A percentile compares a stretch with the other conserved stretches of the same genome.
These are phyloP conservation scores for Fabriciana adippe DNA, from an alignment of 2,888 invertebrate species.

Conservation along the genomic window DNA sequence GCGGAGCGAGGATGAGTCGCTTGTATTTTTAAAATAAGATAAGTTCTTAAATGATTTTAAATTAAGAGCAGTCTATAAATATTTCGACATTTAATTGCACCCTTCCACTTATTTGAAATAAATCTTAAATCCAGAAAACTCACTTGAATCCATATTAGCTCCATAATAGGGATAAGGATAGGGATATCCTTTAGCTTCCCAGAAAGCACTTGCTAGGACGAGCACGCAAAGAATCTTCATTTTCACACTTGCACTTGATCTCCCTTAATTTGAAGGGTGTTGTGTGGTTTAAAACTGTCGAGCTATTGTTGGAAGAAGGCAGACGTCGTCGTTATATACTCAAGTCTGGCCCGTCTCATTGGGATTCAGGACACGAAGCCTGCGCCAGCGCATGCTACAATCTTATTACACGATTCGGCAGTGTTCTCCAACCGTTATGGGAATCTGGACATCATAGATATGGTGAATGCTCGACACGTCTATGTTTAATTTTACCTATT, in stretches of 20 bases:
- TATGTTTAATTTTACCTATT: constrained; percentile 54
- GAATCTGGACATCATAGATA: constrained; percentile 51
- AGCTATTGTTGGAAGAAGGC: constrained; percentile 56
- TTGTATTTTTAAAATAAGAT: too few relatives aligned
- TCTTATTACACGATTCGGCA: constrained; percentile 64
- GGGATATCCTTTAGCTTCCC: constrained; percentile 62
- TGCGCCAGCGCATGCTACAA: constrained; percentile 57
- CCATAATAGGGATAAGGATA: constrained; percentile 72
- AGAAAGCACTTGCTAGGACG: constrained; percentile 58
- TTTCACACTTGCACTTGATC: constrained; percentile 44
- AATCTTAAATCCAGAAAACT: constrained; percentile 46
- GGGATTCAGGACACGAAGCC: constrained; percentile 66
- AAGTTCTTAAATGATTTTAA: too few relatives aligned
- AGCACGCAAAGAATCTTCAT: constrained; percentile 59
- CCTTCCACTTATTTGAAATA: not conserved
- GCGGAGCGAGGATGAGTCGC: too few relatives aligned
- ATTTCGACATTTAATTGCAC: too few relatives aligned
- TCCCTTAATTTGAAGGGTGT: constrained; percentile 56
- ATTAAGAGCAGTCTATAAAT: too few relatives aligned
- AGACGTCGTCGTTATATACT: constrained; percentile 67
- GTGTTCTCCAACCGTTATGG: constrained; percentile 69
- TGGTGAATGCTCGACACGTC: constrained; percentile 61
- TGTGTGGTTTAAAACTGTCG: constrained; percentile 53
- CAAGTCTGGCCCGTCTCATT: constrained; percentile 66
- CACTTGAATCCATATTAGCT: constrained; percentile 66